phyloP scores from a whole-genome alignment of 1,140 invertebrate species.

The Danaus plexippus region DNA sequence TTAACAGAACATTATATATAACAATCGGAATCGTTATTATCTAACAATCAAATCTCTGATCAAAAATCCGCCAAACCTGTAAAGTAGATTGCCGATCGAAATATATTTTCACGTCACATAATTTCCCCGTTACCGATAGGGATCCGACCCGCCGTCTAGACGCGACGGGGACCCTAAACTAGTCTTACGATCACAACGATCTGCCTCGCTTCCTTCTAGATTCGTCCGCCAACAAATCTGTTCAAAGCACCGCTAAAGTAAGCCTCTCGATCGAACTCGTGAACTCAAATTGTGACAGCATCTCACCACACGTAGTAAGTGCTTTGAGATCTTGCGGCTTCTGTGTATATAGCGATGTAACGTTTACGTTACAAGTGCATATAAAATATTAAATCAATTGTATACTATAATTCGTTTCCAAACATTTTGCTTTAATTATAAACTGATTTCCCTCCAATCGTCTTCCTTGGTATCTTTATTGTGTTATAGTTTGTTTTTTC shows the following conservation, averaged over 20 bases:
- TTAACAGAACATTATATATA: too few relatives aligned
- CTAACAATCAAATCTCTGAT: too few relatives aligned
- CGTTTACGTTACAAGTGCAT: too few relatives aligned
- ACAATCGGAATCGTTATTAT: too few relatives aligned
- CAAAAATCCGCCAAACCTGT: too few relatives aligned
- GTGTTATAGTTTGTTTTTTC: too few relatives aligned
- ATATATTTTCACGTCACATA: slow-evolving; percentile 44
- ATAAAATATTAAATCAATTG: too few relatives aligned
- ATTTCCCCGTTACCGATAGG: slow-evolving; percentile 56
- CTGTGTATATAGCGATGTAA: slow-evolving; percentile 3
- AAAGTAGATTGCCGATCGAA: too few relatives aligned
- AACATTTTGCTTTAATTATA: too few relatives aligned
- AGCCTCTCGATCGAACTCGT: slow-evolving; percentile 39
- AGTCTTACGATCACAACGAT: slow-evolving; percentile 39
- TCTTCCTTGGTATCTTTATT: too few relatives aligned
- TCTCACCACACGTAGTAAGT: slow-evolving; percentile 26
- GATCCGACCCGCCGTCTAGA: slow-evolving; percentile 62
- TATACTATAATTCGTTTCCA: too few relatives aligned
- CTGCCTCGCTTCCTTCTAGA: slow-evolving; percentile 25
- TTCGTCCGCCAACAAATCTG: slow-evolving; percentile 44
- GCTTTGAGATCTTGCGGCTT: slow-evolving; percentile 21
- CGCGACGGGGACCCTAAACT: slow-evolving; percentile 53
- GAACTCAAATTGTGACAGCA: slow-evolving; percentile 26
- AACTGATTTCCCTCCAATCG: too few relatives aligned
- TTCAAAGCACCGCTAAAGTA: slow-evolving; percentile 36